Conservation (phyloP, 1,140 invertebrate genomes). For the Hydropsyche tenuis region DNA sequence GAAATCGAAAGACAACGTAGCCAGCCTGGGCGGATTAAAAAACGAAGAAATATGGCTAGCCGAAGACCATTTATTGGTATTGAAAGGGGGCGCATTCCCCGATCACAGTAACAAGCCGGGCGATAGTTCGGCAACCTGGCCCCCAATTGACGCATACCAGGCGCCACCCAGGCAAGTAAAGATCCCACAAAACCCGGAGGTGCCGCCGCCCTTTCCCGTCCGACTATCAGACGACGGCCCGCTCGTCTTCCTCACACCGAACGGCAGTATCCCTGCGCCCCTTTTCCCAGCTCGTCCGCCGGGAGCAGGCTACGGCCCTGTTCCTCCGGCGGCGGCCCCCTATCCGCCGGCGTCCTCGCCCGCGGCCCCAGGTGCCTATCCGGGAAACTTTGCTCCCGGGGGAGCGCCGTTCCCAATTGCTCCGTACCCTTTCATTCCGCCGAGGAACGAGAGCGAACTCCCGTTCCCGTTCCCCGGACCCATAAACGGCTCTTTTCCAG, state of each 20-base stretch:
- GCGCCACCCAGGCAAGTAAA: conserved; percentile 81
- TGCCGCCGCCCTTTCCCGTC: conserved; percentile 89
- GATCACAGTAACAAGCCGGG: conserved; percentile 59
- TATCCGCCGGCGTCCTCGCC: conserved; percentile 60
- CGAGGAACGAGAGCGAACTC: conserved; percentile 63
- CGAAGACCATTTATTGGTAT: conserved; percentile 84
- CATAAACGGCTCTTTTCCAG: conserved; percentile 64
- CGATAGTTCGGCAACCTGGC: conserved; percentile 65
- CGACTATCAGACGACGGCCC: conserved; percentile 81
- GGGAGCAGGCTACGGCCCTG: conserved; percentile 67
- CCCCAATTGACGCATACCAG: conserved; percentile 81
- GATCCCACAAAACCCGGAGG: conserved; percentile 73
- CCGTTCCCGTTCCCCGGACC: conserved; percentile 62
- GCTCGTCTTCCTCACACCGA: conserved; percentile 73
- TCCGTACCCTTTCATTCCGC: conserved; percentile 64
- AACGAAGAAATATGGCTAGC: conserved; percentile 88
- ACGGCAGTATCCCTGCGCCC: conserved; percentile 64
- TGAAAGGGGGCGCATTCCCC: conserved; percentile 77
- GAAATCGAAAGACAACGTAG: conserved; percentile 73
- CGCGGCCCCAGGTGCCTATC: conserved; percentile 61
- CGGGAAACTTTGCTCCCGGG: conserved; percentile 68
- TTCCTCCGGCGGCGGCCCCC: conserved; percentile 63
- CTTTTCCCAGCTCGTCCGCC: conserved; percentile 59
- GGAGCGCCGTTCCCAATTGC: conserved; percentile 66
- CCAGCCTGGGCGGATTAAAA: conserved; percentile 80